Evolutionary conservation across 2,888 invertebrate species (phyloP), one percentile per base, ranked within the genome.

Genomic region (Sminthurinus aureus): DNA sequence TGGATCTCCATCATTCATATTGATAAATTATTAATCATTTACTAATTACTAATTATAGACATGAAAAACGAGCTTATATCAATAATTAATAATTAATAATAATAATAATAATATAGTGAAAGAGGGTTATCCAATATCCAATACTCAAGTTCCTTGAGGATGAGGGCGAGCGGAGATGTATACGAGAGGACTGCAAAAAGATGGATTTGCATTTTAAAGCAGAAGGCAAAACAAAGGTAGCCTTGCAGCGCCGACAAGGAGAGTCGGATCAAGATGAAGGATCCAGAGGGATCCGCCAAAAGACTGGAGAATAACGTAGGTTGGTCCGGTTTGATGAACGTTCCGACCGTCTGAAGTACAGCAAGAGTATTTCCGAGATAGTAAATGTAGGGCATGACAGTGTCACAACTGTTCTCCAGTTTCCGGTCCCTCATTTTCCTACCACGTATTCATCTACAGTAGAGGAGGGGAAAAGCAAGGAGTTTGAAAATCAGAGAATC

Each of bases 141-240:
- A n/a, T 75, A 75, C 75, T 20, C 38, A 2, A 78, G 58, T 64
- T 78, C 78, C 2, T 22, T 51, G 20, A 78, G 15, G 64, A 64
- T 58, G 8, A 78, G 64, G 12, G 22, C 13, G 3, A 51, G 4
- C 20, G 78, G 24, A 4, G 78, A 78, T 11, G 64, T 78, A 15
- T 78, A 78, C 2, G 78, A 52, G 11, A 78, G 51, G 12, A 78
- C 9, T 1, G 78, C 18, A 8, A 78, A 78, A 52, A 58, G 11
- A 22, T 78, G 58, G 20, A 78, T n/a, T 20, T 78, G 78, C 78
- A 78, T 78, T 64, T 58, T 26, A 64, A 78, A 78, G 26, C 58
- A 58, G 26, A 78, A 78, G 15, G 58, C 26, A n/a, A 52, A 64
- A 26, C 58, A 58, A 4, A 78, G 64, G 12, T 78, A 78, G 18